Conservation (phyloP, 2,888 invertebrate species). For the Ornithoptera priamus region DNA sequence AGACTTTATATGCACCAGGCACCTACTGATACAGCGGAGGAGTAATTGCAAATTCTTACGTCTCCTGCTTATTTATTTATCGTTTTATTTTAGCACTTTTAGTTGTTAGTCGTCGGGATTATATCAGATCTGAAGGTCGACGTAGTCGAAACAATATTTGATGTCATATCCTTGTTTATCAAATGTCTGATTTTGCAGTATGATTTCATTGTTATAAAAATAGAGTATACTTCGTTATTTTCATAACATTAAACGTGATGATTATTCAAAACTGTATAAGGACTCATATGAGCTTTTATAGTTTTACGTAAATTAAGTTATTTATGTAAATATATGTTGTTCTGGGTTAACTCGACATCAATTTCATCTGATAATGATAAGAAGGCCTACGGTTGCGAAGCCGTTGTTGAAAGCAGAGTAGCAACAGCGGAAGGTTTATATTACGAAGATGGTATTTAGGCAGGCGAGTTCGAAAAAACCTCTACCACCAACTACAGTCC, state of each 20-base stretch:
- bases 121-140: constrained; percentile 44
- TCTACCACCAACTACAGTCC: too few species aligned
- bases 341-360: too few species aligned
- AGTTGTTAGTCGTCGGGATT: constrained; percentile 41
- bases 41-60: constrained; percentile 56
- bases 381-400: too few species aligned
- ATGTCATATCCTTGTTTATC: constrained; percentile 49
- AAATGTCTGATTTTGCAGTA: constrained; percentile 1
- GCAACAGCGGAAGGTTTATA: too few species aligned
- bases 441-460: too few species aligned
- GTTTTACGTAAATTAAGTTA: too few species aligned
- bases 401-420: too few species aligned
- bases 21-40: constrained; percentile 61
- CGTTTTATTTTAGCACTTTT: constrained; percentile 37
- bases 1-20: constrained; percentile 48
- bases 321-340: too few species aligned
- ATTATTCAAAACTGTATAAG: background rate
- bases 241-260: background rate
- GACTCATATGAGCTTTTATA: background rate
- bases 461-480: too few species aligned
- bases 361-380: too few species aligned
- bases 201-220: constrained; percentile 14
- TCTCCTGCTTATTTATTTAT: constrained; percentile 53
- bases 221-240: background rate
- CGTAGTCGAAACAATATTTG: constrained; percentile 42